Percentiles rank a stretch among this genome's conserved stretches.
Conservation (phyloP, 23 tunicate genomes). For the Trididemnum miniatum region DNA sequence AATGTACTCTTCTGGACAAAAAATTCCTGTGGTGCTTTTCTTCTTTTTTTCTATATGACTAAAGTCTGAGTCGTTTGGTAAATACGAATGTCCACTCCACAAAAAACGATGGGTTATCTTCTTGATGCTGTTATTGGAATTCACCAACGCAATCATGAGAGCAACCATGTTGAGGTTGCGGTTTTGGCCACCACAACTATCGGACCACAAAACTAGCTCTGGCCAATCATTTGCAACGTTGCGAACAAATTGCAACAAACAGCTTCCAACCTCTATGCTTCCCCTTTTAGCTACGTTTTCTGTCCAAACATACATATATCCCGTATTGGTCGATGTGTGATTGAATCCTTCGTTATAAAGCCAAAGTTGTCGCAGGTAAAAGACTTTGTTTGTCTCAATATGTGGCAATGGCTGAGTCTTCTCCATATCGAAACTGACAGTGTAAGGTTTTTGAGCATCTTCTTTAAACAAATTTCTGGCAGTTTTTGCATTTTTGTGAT, state of each 20-base stretch:
- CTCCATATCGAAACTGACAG: neutral
- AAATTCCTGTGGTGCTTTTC: neutral
- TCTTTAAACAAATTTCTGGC: neutral
- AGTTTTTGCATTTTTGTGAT: neutral
- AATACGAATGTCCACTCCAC: slow-evolving; percentile 20
- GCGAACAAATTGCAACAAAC: neutral
- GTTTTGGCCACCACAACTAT: slow-evolving; percentile 13
- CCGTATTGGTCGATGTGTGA: no score
- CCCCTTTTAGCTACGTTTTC: slow-evolving; percentile 1
- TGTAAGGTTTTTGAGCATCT: no score
- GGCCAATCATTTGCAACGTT: neutral
- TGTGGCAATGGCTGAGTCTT: neutral
- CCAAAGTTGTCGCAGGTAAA: neutral
- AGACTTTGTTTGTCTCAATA: neutral
- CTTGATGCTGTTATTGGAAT: neutral
- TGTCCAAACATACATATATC: slow-evolving; percentile 10
- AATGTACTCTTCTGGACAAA: neutral
- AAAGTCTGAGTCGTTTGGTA: slow-evolving; percentile 10
- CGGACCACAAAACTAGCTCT: slow-evolving; percentile 16
- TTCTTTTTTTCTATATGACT: slow-evolving; percentile 5
- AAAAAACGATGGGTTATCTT: slow-evolving; percentile 3
- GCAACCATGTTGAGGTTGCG: slow-evolving; percentile 5
- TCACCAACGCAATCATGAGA: neutral
- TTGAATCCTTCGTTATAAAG: no score
- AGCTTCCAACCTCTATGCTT: neutral